A percentile compares a stretch with the other conserved stretches of the same genome.
Conservation (phyloP, 2,888 invertebrate genomes). For the Galerucella nymphaeae region DNA sequence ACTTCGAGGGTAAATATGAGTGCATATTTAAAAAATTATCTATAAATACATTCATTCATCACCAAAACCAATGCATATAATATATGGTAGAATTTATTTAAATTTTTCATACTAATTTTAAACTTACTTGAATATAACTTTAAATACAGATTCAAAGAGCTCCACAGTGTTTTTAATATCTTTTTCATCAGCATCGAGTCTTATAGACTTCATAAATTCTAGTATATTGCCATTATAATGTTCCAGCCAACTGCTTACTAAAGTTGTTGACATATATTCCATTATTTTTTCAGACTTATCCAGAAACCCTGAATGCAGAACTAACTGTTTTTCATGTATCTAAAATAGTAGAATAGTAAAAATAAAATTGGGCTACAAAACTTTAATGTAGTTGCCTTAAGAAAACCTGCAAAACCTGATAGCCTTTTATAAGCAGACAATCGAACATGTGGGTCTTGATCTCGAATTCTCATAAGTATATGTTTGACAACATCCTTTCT, state of each 20-base stretch:
- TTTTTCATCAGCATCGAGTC: slow-evolving; percentile 75
- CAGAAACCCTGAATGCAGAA: slow-evolving; percentile 73
- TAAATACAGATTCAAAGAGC: slow-evolving; percentile 68
- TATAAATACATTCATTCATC: no score
- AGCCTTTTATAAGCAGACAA: slow-evolving; percentile 66
- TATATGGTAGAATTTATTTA: no score
- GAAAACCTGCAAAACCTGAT: slow-evolving; percentile 43
- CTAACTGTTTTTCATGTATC: slow-evolving; percentile 72
- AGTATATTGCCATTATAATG: slow-evolving; percentile 78
- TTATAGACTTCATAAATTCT: slow-evolving; percentile 78
- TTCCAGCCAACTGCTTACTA: slow-evolving; percentile 82
- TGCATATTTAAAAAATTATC: no score
- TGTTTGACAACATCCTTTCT: slow-evolving; percentile 76
- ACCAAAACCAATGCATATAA: no score
- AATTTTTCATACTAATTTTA: neutral
- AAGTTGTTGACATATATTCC: slow-evolving; percentile 64
- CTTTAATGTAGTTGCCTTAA: slow-evolving; percentile 49
- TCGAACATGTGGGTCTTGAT: slow-evolving; percentile 82
- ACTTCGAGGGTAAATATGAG: no score
- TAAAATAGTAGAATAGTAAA: slow-evolving; percentile 57
- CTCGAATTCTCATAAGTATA: slow-evolving; percentile 79
- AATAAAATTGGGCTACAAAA: neutral
- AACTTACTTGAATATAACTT: slow-evolving; percentile 69
- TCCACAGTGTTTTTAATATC: slow-evolving; percentile 72
- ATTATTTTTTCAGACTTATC: slow-evolving; percentile 69